These are phyloP conservation scores for Mesembrinibis cayennensis DNA, from an alignment of 2,113 vertebrate genomes.

Conservation along the genomic window DNA sequence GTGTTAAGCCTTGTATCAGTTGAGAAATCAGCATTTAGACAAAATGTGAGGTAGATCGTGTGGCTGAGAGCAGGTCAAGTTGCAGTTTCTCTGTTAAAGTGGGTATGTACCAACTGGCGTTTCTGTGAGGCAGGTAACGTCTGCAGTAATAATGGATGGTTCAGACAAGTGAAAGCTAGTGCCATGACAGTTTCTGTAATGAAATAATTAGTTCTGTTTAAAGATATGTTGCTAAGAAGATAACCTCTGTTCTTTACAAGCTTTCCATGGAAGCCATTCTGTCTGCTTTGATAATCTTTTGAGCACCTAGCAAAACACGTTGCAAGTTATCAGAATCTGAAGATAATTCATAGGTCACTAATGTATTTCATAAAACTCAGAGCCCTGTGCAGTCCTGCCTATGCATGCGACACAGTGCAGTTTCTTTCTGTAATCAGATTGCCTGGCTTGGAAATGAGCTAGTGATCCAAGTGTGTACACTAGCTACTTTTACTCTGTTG, in stretches of 20 bases:
- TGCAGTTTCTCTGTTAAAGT: not conserved
- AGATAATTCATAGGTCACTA: not conserved
- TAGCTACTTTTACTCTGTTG: not conserved
- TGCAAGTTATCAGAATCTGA: not conserved
- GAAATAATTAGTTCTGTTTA: slow-evolving; percentile 57
- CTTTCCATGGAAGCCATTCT: not conserved
- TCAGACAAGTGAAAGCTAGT: slow-evolving; percentile 51
- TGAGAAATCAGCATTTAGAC: not conserved
- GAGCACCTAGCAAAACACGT: not conserved
- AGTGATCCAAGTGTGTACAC: not conserved
- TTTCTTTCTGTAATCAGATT: not conserved
- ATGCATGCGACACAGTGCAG: not conserved
- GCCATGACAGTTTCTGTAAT: slow-evolving; percentile 43
- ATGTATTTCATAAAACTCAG: not conserved
- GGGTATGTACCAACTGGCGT: not conserved
- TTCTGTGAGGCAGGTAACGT: not conserved
- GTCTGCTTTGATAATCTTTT: not conserved
- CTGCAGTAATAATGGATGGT: not conserved
- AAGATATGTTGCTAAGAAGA: slow-evolving; percentile 52
- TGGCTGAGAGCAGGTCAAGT: not conserved
- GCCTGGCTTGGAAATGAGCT: not conserved
- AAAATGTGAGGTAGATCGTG: not conserved
- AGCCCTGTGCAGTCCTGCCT: not conserved
- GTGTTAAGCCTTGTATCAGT: not conserved
- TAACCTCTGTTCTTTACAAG: not conserved